A percentile compares a stretch with the other conserved stretches of the same genome.
Evolutionary conservation across 2,113 vertebrate species (phyloP).

Genomic region (Miniopterus natalensis): DNA sequence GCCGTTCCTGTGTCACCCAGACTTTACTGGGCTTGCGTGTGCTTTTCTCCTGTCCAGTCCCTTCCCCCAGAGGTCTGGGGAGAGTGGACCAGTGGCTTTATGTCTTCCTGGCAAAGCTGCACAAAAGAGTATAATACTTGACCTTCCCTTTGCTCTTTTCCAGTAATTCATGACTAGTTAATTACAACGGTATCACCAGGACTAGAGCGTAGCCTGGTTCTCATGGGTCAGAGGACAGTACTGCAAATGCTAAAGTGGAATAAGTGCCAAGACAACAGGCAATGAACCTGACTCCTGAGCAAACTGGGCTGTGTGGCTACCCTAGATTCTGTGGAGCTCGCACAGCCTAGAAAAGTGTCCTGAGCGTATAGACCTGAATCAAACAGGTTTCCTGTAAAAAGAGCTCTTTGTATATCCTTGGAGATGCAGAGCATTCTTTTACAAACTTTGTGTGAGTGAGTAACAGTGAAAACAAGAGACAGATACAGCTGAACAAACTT

Average conservation of each 20-base stretch:
- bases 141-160: too few relatives aligned
- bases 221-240: background rate
- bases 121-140: too few relatives aligned
- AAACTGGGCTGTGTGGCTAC: background rate
- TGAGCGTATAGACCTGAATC: background rate
- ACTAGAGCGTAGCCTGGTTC: background rate
- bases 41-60: too few relatives aligned
- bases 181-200: too few relatives aligned
- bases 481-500: background rate
- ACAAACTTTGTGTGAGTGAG: background rate
- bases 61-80: too few relatives aligned
- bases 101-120: too few relatives aligned
- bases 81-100: too few relatives aligned
- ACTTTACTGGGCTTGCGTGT: too few relatives aligned
- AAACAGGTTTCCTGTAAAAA: background rate
- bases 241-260: background rate
- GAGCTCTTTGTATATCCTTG: background rate
- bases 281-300: background rate
- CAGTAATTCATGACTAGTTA: too few relatives aligned
- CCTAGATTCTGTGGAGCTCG: background rate
- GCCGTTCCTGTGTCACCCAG: too few relatives aligned
- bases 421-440: background rate
- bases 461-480: background rate
- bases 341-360: background rate
- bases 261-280: background rate